Percentiles rank a stretch among this genome's conserved stretches.
These are phyloP conservation scores for Salminus brasiliensis DNA, from an alignment of 2,113 vertebrate species.

Conservation along the genomic window DNA sequence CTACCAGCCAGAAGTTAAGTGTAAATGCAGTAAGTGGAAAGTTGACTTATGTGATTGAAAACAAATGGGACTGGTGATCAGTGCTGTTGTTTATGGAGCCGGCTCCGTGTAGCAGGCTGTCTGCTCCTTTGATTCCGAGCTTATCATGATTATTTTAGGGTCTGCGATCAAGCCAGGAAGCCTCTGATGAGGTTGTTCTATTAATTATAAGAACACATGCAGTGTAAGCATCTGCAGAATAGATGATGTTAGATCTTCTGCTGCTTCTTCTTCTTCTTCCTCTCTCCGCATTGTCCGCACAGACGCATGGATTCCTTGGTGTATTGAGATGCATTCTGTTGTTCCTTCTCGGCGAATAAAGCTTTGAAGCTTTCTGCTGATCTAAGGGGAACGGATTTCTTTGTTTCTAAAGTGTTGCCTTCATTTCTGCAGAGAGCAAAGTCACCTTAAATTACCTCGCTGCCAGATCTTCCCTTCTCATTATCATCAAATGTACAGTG, in stretches of 20 bases:
- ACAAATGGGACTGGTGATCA: constrained; percentile 43
- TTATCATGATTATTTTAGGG: constrained; percentile 24
- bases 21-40: constrained; percentile 32
- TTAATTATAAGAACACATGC: constrained; percentile 37
- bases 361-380: constrained; percentile 39
- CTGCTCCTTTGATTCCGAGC: constrained; percentile 11
- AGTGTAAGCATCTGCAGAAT: constrained; percentile 29
- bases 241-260: constrained; percentile 52
- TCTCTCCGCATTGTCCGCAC: constrained; percentile 12
- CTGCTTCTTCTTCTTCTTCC: too few species aligned
- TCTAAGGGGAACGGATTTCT: constrained; percentile 44
- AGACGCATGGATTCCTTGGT: background rate
- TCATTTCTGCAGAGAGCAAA: constrained; percentile 37
- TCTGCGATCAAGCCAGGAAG: constrained; percentile 6
- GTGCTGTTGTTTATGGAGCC: constrained; percentile 26
- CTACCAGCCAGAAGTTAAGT: constrained; percentile 39
- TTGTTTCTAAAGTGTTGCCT: constrained; percentile 46
- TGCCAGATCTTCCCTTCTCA: constrained; percentile 33
- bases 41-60: constrained; percentile 48
- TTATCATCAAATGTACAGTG: constrained; percentile 25
- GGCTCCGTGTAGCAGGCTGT: background rate
- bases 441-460: constrained; percentile 41
- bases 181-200: constrained; percentile 28
- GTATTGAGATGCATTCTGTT: background rate
- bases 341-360: constrained; percentile 25